Evolutionary conservation across 1,140 invertebrate species (phyloP), one percentile per base, ranked within the genome.

Genomic region (Aradophagus sp.): DNA sequence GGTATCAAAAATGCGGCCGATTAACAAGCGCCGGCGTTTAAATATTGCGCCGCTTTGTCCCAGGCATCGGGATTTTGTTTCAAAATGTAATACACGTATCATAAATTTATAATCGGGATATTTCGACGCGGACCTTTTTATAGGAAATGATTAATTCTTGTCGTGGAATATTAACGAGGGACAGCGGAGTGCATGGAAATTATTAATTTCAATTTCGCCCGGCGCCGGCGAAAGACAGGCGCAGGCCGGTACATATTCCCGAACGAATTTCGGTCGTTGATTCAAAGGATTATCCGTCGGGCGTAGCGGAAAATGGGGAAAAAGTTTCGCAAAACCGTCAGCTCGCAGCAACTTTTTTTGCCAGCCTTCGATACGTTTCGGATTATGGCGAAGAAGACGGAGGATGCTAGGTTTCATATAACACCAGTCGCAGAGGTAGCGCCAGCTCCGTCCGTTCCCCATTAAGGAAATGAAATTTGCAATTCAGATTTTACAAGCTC

Each of bases 401-500:
- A 61, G 69, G 55, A 66, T 66, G 53, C 61, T 72, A 61, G 42
- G 61, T 72, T 72, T 72, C 69, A 66, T 66, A 66, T 66, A 72
- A 72, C 69, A 72, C 61, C 61, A 62, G 61, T 62, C 69, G 69
- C 56, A 50, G 55, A 55, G 47, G 48, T 36, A 66, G 68, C 61
- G 47, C 31, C 59, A 4, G 39, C 61, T 53, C 42, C 61, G 68
- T 61, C 41, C 45, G 52, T 63, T 72, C 42, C 61, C 61, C 69
- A 72, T 72, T 72, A 72, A 72, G 69, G 62, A 72, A 72, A 72
- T 72, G 69, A 72, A 72, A 72, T 72, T 66, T 72, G 61, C 69
- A 72, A 72, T 66, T 71, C 68, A 71, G 55, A 72, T 72, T 72
- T 66, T 61, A 62, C 69, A 62, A 72, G 69, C 59, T 71, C 50